A percentile compares a stretch with the other conserved stretches of the same genome.
These are phyloP conservation scores for Saxidomus purpurata DNA, from an alignment of 1,140 invertebrate genomes.

Conservation along the genomic window DNA sequence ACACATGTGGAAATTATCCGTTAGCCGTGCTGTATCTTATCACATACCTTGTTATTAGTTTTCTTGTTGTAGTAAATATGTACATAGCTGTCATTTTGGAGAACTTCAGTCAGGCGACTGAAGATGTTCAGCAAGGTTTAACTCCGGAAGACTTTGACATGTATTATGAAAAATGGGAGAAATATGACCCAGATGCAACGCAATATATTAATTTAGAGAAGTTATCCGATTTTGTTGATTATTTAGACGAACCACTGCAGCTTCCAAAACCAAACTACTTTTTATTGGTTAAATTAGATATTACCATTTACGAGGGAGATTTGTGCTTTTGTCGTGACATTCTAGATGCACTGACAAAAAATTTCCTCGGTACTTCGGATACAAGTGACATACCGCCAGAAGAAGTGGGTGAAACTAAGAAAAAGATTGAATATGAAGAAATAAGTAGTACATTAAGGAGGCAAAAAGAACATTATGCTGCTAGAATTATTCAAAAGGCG, in stretches of 20 bases:
- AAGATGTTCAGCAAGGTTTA: constrained; percentile 99
- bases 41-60: constrained; percentile 98
- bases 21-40: constrained; percentile 98
- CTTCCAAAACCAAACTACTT: constrained; percentile 99
- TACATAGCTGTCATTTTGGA: constrained; percentile 99
- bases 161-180: constrained; percentile 99
- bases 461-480: constrained; percentile 98
- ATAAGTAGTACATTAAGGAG: constrained; percentile 97
- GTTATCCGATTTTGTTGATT: constrained; percentile 97
- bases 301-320: constrained; percentile 98
- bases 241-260: constrained; percentile 88
- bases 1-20: constrained; percentile 96
- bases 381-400: constrained; percentile 90
- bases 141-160: constrained; percentile 99
- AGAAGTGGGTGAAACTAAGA: constrained; percentile 89
- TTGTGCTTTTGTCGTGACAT: constrained; percentile 99
- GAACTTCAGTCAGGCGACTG: constrained; percentile 99
- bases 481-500: constrained; percentile 96
- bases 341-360: constrained; percentile 95
- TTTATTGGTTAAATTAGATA: constrained; percentile 99
- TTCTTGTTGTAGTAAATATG: constrained; percentile 99
- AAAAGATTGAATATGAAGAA: constrained; percentile 95
- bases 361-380: constrained; percentile 96
- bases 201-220: constrained; percentile 98
- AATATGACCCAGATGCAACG: constrained; percentile 98